phyloP scores from a whole-genome alignment of 2,113 vertebrate species.

The Sylvilagus bachmani region DNA sequence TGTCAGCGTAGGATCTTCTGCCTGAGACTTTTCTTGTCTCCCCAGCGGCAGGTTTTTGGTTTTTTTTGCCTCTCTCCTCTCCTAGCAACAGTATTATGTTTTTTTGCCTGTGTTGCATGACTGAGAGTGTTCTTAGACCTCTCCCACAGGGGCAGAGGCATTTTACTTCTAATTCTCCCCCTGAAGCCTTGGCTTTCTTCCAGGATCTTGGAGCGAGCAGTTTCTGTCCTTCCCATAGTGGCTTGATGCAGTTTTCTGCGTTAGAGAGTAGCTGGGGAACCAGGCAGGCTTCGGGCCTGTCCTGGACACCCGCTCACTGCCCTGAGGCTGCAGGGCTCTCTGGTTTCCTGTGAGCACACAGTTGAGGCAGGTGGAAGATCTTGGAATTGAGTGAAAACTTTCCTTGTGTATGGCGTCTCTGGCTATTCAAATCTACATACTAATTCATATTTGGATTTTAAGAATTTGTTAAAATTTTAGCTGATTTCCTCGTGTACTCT shows the following conservation, averaged over 20 bases:
- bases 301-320: background rate
- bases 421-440: background rate
- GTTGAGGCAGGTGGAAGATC: background rate
- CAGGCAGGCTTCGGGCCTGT: background rate
- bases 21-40: no score
- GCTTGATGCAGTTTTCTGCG: background rate
- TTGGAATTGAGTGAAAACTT: constrained; percentile 16
- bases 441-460: background rate
- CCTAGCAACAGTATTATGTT: background rate
- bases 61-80: background rate
- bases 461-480: constrained; percentile 40
- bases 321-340: background rate
- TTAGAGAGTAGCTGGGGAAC: background rate
- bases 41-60: background rate
- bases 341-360: background rate
- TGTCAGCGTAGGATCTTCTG: no score
- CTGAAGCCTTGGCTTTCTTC: constrained; percentile 41
- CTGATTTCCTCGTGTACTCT: background rate
- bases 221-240: constrained; percentile 1
- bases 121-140: background rate
- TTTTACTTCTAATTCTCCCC: background rate
- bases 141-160: background rate
- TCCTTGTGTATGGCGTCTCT: background rate
- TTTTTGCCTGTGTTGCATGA: constrained; percentile 19
- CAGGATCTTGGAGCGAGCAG: background rate